Conservation (phyloP, 2,113 vertebrate genomes). For the Coryphaenoides rupestris region DNA sequence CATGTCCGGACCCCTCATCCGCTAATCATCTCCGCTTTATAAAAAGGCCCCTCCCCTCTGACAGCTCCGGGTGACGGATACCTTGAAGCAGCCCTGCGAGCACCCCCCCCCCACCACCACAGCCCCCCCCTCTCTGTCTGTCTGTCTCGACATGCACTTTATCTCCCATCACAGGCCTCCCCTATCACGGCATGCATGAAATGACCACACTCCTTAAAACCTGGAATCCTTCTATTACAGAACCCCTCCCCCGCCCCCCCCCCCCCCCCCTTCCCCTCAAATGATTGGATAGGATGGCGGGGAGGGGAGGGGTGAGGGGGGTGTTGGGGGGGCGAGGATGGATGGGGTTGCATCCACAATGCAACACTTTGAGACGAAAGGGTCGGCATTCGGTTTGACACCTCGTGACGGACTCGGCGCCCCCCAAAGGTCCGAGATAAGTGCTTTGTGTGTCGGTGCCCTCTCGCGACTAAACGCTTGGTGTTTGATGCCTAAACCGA, state of each 20-base stretch:
- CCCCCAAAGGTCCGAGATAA: conserved; percentile 54
- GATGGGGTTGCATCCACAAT: conserved; percentile 40
- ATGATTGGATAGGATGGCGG: conserved; percentile 64
- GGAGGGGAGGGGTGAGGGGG: conserved; percentile 52
- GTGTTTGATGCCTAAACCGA: too few relatives aligned
- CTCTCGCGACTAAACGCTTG: too few relatives aligned
- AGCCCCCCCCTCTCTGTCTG: not conserved
- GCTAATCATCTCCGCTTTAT: conserved; percentile 77
- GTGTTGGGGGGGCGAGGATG: conserved; percentile 51
- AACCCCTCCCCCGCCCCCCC: conserved; percentile 4
- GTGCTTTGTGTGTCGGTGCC: too few relatives aligned
- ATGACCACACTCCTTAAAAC: conserved; percentile 32
- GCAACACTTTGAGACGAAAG: conserved; percentile 53
- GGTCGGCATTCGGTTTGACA: conserved; percentile 62
- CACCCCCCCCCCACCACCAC: not conserved
- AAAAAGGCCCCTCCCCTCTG: conserved; percentile 72
- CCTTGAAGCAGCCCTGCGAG: conserved; percentile 34
- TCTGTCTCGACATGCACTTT: conserved; percentile 55
- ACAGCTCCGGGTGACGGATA: conserved; percentile 62
- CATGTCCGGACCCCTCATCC: conserved; percentile 76
- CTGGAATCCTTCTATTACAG: conserved; percentile 11
- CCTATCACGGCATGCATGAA: conserved; percentile 54
- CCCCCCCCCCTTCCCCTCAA: conserved; percentile 50
- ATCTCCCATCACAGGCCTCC: conserved; percentile 36
- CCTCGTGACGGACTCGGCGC: conserved; percentile 46